Base-by-base conservation (phyloP, 2,888 invertebrate species). In the Phanerotoma sp. region DNA sequence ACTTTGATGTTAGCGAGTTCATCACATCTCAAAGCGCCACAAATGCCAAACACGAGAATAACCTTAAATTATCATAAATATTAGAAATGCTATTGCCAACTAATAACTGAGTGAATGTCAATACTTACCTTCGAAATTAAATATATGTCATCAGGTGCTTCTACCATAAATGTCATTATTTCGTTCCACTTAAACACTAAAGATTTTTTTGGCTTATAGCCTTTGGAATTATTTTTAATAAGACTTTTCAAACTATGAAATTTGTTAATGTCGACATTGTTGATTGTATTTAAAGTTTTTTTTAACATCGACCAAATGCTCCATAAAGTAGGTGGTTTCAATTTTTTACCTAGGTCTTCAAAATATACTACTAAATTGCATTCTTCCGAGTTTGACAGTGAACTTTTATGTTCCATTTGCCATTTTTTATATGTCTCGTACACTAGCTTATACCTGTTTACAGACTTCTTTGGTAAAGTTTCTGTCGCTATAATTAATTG, bases 191-290 rank as follows among this genome's bases (percentile, higher is more conserved):
- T 56, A 9, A 61, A 51, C 7, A 56, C 52, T 13, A 49, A 51
- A 47, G 61, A 52, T 51, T 63, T 60, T 51, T 56, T 59, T 21
- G 58, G 54, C 48, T 47, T 57, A 22, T 58, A 54, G 33, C 60
- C 56, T 51, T 63, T 60, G 9, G 47, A 48, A 41, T 57, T 57
- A 35, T 44, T 51, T 40, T 57, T 55, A n/a, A 62, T 37, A 22
- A 63, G 46, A 51, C 54, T 58, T 47, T 57, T 62, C 28, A 62
- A 54, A 22, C 59, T 61, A 15, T 51, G 46, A 58, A 57, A 63
- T 18, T 46, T 55, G 28, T 30, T 51, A n/a, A 61, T 58, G 49
- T 62, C 51, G 51, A 63, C 47, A 20, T 61, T 57, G 13, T 60
- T 56, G 42, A 13, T 49, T 9, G 52, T 22, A 44, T 58, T 57